These are phyloP conservation scores for Thamnaconus septentrionalis DNA, from an alignment of 2,113 vertebrate genomes.

Conservation along the genomic window DNA sequence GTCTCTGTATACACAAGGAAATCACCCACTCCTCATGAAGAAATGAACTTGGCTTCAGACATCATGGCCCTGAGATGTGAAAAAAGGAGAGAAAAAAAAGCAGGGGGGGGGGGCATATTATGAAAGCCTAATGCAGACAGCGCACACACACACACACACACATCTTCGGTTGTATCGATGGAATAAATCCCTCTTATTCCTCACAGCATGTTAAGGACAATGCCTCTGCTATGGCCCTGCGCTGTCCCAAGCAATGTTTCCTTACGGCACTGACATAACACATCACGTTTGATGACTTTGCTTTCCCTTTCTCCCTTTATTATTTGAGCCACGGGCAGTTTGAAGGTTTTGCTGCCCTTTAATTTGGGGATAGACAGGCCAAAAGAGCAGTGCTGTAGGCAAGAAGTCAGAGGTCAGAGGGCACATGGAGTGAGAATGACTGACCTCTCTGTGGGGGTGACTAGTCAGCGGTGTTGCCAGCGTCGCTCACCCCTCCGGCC, in stretches of 20 bases:
- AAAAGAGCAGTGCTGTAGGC: constrained; percentile 25
- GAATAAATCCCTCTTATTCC: constrained; percentile 48
- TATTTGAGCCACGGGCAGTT: not conserved
- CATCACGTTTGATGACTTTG: not conserved
- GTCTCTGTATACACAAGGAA: constrained; percentile 63
- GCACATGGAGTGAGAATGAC: constrained; percentile 43
- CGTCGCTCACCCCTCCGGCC: constrained; percentile 31
- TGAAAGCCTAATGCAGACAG: constrained; percentile 38
- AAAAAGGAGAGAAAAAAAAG: constrained; percentile 17
- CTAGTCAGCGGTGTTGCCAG: constrained; percentile 37
- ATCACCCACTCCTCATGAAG: constrained; percentile 59
- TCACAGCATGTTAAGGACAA: constrained; percentile 47
- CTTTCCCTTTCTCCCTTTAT: not conserved
- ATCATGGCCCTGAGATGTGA: constrained; percentile 42
- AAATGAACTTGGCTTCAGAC: constrained; percentile 60
- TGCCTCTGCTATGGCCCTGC: constrained; percentile 52
- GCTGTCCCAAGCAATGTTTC: constrained; percentile 41
- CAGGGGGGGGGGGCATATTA: constrained; percentile 13
- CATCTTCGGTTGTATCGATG: not conserved
- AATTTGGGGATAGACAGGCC: constrained; percentile 5
- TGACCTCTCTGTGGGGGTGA: constrained; percentile 51
- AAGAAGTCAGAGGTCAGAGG: constrained; percentile 50
- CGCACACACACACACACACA: constrained; percentile 41
- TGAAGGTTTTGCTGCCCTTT: constrained; percentile 1
- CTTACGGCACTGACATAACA: not conserved